phyloP scores from a whole-genome alignment of 2,113 vertebrate species.

The Sphyrna mokarran region DNA sequence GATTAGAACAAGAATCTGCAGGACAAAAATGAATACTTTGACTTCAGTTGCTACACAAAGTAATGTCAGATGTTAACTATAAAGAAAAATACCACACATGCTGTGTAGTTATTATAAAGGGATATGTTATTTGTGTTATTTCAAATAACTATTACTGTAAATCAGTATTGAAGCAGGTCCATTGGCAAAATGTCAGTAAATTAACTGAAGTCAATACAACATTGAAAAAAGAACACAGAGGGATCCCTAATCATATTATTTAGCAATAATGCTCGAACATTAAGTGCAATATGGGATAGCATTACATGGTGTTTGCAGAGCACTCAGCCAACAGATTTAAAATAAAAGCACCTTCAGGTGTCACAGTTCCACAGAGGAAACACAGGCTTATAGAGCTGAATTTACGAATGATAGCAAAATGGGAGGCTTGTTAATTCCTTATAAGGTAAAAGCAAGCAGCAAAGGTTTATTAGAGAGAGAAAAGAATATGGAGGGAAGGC shows the following conservation, averaged over 20 bases:
- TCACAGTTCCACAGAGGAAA: neutral
- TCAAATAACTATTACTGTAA: conserved; percentile 12
- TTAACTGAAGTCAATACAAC: neutral
- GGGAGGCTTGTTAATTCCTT: neutral
- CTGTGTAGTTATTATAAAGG: neutral
- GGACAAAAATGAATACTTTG: neutral
- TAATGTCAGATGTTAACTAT: neutral
- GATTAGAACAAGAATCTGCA: neutral
- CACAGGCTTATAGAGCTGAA: neutral
- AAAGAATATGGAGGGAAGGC: no score
- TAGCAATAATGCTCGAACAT: neutral
- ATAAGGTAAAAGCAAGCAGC: neutral
- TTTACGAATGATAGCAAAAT: neutral
- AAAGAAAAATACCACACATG: neutral
- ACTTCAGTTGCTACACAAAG: neutral
- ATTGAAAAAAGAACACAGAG: neutral
- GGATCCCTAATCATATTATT: neutral
- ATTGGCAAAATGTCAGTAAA: neutral
- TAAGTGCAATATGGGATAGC: neutral
- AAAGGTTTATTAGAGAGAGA: neutral
- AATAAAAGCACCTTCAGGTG: neutral
- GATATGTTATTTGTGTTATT: neutral
- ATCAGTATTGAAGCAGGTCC: neutral
- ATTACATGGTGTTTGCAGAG: neutral
- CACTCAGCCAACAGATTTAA: neutral